Base-by-base conservation (phyloP, 2,888 invertebrate species). In the Metalampra italica region DNA sequence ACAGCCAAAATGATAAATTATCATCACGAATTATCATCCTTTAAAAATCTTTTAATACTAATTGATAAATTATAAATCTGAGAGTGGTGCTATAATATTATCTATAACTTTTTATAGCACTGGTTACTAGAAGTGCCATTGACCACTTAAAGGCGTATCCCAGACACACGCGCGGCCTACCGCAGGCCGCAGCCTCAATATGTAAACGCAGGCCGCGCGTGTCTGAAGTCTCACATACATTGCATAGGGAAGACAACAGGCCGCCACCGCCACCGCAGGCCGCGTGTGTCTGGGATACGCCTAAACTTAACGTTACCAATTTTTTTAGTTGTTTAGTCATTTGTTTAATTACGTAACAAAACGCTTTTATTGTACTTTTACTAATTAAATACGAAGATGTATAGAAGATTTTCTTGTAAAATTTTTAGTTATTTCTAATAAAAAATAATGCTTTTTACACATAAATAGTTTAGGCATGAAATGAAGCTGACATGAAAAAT, bases 301-400 rank as follows among this genome's bases (percentile, higher is more conserved):
- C n/a, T 45, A 42, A 15, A 36, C 30, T 38, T 49, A 46, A 52
- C 46, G 58, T 58, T 58, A 58, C 56, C 58, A 58, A 49, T 47
- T 45, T 50, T 49, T 44, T 36, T 45, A 29, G n/a, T 45, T 9
- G 12, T 36, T 37, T 45, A 45, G 49, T 45, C 45, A 42, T 39
- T 46, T 39, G 49, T 47, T 37, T 44, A 41, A 46, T 13, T 34
- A 12, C 8, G 30, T 41, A 42, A 30, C 42, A 42, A 13, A 43
- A 34, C 14, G 43, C 34, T 43, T 43, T 14, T 43, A 43, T 37
- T 39, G 13, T 39, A 39, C 39, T 37, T 39, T 1, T 39, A 39
- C 39, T 39, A 39, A 39, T 34, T 34, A 36, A 8, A n/a, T n/a
- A 9, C n/a, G 36, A 3, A 36, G n/a, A 36, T 36, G 11, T 7